Evolutionary conservation across 2,888 invertebrate species (phyloP).

Genomic region (Pyrocoelia pectoralis): DNA sequence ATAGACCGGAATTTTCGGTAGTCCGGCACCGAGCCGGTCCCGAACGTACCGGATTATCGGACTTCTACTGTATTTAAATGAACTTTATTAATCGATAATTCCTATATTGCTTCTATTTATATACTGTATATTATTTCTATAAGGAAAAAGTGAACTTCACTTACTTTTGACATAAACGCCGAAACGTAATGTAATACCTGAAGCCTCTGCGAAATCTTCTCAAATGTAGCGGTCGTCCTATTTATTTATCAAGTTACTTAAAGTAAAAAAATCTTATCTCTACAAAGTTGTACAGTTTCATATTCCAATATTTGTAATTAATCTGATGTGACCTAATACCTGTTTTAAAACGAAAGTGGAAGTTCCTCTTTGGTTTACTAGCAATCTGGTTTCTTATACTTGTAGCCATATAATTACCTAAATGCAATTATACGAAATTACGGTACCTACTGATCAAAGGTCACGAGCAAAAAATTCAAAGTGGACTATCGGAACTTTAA

Average conservation of each 20-base stretch:
- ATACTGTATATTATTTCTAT: background rate
- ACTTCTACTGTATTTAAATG: too few species aligned
- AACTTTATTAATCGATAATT: conserved; percentile 7
- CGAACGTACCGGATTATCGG: too few species aligned
- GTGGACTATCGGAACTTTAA: too few species aligned
- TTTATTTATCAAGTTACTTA: background rate
- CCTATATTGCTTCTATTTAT: background rate
- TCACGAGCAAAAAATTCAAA: too few species aligned
- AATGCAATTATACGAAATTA: background rate
- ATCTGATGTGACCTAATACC: conserved; percentile 6
- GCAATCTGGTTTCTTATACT: background rate
- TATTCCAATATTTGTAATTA: background rate
- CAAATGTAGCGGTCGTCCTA: background rate
- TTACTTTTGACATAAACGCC: too few species aligned
- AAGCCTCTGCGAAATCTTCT: background rate
- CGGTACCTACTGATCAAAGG: too few species aligned
- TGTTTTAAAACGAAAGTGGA: conserved; percentile 8
- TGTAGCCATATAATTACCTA: background rate
- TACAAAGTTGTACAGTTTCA: background rate
- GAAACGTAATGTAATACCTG: background rate
- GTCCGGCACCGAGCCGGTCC: too few species aligned
- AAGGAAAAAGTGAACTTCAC: background rate
- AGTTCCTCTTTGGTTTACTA: background rate
- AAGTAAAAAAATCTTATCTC: background rate
- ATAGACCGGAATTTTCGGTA: too few species aligned